Evolutionary conservation across 2,797 vertebrate genomes (phyloP), one percentile per base, ranked within the genome.

Genomic region (Thaleichthys pacificus): DNA sequence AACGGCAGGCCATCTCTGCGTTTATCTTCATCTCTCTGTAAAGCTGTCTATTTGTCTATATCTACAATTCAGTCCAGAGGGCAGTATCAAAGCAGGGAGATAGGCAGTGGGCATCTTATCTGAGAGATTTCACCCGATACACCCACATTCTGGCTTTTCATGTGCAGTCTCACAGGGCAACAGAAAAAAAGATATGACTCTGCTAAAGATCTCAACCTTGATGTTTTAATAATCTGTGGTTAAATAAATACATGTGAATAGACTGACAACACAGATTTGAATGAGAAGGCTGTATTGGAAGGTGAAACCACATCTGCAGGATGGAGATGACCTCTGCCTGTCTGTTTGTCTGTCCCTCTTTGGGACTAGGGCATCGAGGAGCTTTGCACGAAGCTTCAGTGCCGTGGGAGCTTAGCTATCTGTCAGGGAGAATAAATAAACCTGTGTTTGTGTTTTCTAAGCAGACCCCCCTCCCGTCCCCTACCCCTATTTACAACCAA

Each of bases 351-450:
- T 3, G 78, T 79, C 83, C 5, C 22, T n/a, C 61, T 81, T 76
- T 76, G 32, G 84, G 87, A 84, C 79, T 74, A 73, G 77, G 81
- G 67, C 82, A 80, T 83, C 87, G 87, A 89, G 87, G 77, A 88
- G 87, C 87, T 91, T 91, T 87, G 86, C 83, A 71, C 70, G 76
- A 62, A 67, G 82, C 85, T 57, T 74, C 77, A 71, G 82, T 80
- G 75, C 81, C 69, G 67, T 63, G 78, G 79, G 79, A 83, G 87
- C 87, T 87, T 86, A 88, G 81, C 80, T 85, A 82, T 74, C 87
- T 84, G 83, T 87, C 88, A 89, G 78, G 67, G 85, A 84, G 87
- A 85, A 90, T 84, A 89, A 91, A 90, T 86, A 91, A 92, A 90
- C 86, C 88, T 81, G 85, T 86, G 83, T 89, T 89, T 89, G 86